phyloP scores from a whole-genome alignment of 2,113 vertebrate species.

The Polypterus senegalus region DNA sequence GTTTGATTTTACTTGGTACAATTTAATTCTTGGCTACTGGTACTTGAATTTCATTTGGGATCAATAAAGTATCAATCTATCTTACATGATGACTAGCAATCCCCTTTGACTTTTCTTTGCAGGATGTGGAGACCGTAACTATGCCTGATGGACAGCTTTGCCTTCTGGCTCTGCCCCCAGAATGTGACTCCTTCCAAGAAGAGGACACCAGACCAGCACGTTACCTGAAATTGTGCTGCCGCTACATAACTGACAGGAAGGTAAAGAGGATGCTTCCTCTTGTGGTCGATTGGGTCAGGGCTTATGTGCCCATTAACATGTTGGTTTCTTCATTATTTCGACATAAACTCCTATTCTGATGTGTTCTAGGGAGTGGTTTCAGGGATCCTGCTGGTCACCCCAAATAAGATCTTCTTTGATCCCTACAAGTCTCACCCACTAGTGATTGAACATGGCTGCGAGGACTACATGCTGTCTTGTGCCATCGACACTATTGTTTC shows the following conservation, averaged over 20 bases:
- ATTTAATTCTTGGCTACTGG: no score
- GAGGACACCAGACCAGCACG: constrained; percentile 37
- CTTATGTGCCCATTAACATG: no score
- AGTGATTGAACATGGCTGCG: constrained; percentile 55
- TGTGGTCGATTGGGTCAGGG: no score
- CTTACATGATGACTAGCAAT: no score
- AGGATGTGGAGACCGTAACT: constrained; percentile 59
- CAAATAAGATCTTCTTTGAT: constrained; percentile 62
- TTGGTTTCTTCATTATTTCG: no score
- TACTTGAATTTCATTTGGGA: no score
- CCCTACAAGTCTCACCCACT: constrained; percentile 55
- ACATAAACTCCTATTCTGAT: no score
- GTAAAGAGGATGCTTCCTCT: constrained; percentile 23
- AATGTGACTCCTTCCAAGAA: constrained; percentile 39
- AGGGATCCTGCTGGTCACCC: constrained; percentile 53
- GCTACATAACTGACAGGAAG: constrained; percentile 60
- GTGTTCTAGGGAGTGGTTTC: constrained; percentile 50
- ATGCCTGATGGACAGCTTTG: constrained; percentile 59
- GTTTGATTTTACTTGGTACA: no score
- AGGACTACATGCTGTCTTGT: constrained; percentile 57
- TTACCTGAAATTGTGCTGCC: constrained; percentile 56
- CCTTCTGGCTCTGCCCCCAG: constrained; percentile 49
- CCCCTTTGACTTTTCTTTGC: constrained; percentile 2
- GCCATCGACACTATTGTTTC: constrained; percentile 45
- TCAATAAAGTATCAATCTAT: no score